Conservation (phyloP, 2,797 vertebrate species). For the Diplodus puntazzo region DNA sequence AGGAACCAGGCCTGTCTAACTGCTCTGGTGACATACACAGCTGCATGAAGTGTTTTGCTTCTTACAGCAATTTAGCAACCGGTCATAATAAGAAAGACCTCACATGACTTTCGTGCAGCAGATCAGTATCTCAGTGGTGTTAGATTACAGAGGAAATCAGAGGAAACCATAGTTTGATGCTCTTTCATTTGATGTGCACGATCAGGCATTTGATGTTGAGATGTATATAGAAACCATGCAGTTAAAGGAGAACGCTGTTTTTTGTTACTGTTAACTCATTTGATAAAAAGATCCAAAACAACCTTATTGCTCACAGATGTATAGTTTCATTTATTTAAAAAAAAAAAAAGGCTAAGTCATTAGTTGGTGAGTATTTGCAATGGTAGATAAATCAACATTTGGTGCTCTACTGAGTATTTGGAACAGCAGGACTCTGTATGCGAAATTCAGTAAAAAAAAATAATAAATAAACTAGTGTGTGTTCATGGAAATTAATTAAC, state of each 20-base stretch:
- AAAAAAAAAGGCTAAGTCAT: background rate
- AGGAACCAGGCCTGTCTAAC: background rate
- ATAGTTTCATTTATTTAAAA: background rate
- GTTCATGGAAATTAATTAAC: no score
- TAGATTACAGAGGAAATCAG: conserved; percentile 2
- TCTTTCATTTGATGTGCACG: no score
- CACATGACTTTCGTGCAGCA: background rate
- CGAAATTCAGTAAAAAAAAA: no score
- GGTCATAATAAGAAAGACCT: background rate
- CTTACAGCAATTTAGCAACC: background rate
- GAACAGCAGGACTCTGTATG: no score
- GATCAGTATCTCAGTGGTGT: background rate
- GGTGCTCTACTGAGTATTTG: no score
- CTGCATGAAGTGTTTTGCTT: background rate
- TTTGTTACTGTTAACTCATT: background rate
- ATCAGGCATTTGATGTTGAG: background rate
- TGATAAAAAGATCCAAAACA: background rate
- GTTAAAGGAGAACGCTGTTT: no score
- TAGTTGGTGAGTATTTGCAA: background rate
- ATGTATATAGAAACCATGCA: no score
- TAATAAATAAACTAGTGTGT: no score
- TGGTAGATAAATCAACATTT: background rate
- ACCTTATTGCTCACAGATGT: background rate
- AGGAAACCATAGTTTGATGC: background rate
- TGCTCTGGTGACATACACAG: background rate